phyloP scores from a whole-genome alignment of 2,797 vertebrate genomes.

The Nyctalus aviator region DNA sequence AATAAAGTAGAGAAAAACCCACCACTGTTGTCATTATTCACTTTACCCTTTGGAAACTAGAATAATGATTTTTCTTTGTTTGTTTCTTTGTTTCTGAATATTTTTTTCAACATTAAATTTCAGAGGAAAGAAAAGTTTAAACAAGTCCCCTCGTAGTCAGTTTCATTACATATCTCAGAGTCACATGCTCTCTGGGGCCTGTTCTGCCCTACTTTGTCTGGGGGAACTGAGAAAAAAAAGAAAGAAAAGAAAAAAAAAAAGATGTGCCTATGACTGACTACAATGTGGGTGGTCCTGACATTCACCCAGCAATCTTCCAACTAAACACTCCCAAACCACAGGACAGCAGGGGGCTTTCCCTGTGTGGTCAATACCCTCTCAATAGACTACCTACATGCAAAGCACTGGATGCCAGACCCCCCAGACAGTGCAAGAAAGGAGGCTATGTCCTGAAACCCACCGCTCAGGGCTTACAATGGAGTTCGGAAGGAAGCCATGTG shows the following conservation, averaged over 20 bases:
- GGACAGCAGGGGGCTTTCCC: not conserved
- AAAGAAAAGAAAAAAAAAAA: not conserved
- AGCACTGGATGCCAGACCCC: not conserved
- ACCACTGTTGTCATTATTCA: not conserved
- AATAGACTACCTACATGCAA: not conserved
- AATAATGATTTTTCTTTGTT: not conserved
- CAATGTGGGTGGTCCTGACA: not conserved
- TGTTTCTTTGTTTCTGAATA: not conserved
- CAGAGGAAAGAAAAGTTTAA: not conserved
- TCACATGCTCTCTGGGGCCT: not conserved
- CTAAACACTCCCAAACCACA: not conserved
- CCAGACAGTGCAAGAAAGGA: not conserved
- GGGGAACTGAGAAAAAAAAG: not conserved
- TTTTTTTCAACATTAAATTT: slow-evolving; percentile 27
- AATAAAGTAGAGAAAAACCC: not conserved
- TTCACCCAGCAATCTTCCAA: not conserved
- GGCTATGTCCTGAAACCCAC: not conserved
- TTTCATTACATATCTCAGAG: not conserved
- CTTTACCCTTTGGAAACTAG: not conserved
- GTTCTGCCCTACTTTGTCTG: not conserved
- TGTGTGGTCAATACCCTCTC: not conserved
- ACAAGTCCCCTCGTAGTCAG: not conserved
- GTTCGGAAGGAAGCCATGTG: not conserved
- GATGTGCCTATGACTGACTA: not conserved
- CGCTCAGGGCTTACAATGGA: not conserved